Base-by-base conservation (phyloP, 2,797 vertebrate species). In the Craterocephalus amniculus region DNA sequence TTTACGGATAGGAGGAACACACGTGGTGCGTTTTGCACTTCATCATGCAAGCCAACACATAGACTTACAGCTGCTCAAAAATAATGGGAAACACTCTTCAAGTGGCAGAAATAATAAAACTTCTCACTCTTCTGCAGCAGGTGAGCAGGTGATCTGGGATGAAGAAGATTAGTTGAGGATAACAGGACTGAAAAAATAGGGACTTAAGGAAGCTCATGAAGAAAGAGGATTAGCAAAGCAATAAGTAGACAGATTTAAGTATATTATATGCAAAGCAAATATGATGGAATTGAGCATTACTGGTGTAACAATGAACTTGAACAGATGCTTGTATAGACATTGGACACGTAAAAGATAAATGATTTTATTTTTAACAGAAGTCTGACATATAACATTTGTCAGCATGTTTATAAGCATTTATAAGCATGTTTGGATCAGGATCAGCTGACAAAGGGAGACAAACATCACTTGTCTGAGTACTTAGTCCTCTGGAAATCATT, bases 161-260 rank as follows among this genome's bases (percentile, higher is more conserved):
- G 79, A 78, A 78, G 86, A 62, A 72, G 70, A 89, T 87, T 84
- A 89, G 76, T 4, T 2, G 66, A 74, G 74, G 68, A 75, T 79
- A 71, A 72, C 40, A 63, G 65, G 60, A 61, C 56, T 20, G 22
- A 60, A 77, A 77, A 76, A 76, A 62, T 24, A 61, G 29, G 36
- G 40, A 66, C 63, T 48, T 36, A 40, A 65, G 73, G 66, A 69
- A 74, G 73, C 35, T 36, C 51, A 69, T 62, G 59, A 67, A 83
- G 78, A 82, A 84, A 78, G 58, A 70, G 64, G 71, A 79, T 83
- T 72, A 81, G 70, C 34, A 77, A 73, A 76, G 79, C 70, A 72
- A 76, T 85, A 83, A 81, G 85, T 52, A 48, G 31, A 22, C 76
- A 83, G 78, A 82, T 85, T 83, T 38, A 76, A 29, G 35, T 78